A percentile compares a stretch with the other conserved stretches of the same genome.
Evolutionary conservation across 2,113 vertebrate species (phyloP).

Genomic region (Gorilla gorilla): DNA sequence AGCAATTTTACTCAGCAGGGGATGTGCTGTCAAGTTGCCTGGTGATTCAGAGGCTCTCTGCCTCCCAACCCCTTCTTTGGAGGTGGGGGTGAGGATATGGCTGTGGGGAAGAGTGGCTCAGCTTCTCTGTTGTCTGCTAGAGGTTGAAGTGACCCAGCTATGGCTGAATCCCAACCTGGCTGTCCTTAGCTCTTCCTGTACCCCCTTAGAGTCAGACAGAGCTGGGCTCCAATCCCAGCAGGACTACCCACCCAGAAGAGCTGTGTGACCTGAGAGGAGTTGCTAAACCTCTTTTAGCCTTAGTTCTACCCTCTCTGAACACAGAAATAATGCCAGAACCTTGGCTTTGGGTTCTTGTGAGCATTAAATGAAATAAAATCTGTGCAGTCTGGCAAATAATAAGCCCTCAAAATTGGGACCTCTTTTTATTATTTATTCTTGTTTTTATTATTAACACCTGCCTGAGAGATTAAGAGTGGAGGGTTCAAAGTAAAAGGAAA

Average conservation of each 20-base stretch:
- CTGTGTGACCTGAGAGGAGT: not conserved
- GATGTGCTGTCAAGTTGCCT: slow-evolving; percentile 60
- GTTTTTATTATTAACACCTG: not conserved
- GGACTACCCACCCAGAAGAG: not conserved
- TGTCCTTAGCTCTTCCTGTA: not conserved
- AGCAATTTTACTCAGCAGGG: slow-evolving; percentile 71
- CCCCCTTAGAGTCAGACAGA: not conserved
- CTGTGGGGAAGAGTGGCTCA: slow-evolving; percentile 34
- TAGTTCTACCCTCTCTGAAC: not conserved
- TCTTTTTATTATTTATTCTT: not conserved
- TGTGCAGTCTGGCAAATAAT: not conserved
- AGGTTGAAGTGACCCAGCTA: not conserved
- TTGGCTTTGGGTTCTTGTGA: not conserved
- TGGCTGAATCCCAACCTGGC: not conserved
- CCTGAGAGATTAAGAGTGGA: not conserved
- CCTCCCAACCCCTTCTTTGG: slow-evolving; percentile 44
- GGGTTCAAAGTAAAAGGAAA: not conserved
- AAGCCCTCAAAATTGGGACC: not conserved
- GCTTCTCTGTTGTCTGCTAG: not conserved
- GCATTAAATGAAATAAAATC: not conserved
- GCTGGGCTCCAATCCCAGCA: not conserved
- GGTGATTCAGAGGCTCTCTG: slow-evolving; percentile 76
- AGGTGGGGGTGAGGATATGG: not conserved
- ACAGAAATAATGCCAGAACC: not conserved
- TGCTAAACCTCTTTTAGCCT: not conserved